Evolutionary conservation across 2,113 vertebrate species (phyloP).

Genomic region (Patagioenas fasciata): DNA sequence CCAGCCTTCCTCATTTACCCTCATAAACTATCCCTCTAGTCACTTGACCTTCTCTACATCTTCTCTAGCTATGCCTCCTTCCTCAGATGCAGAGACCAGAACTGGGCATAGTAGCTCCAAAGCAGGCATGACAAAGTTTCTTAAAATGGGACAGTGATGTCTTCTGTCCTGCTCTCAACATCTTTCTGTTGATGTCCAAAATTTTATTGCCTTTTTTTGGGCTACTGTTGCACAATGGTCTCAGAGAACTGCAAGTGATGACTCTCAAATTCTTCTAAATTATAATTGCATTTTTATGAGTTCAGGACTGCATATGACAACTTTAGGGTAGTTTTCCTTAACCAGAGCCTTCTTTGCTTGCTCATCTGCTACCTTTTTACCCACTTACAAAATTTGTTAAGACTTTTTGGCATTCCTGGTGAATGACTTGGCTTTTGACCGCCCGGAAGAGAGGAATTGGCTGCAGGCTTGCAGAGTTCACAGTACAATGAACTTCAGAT

Average conservation of each 20-base stretch:
- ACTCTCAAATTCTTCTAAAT: not conserved
- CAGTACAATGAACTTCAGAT: not conserved
- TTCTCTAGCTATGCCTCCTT: not conserved
- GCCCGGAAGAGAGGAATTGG: not conserved
- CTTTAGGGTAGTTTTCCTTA: not conserved
- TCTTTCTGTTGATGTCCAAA: not conserved
- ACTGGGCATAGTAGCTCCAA: not conserved
- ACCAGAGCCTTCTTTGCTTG: not conserved
- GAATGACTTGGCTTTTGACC: not conserved
- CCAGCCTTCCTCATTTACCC: not conserved
- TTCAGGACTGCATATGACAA: not conserved
- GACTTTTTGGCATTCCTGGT: not conserved
- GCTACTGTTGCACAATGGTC: not conserved
- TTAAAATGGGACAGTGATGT: not conserved
- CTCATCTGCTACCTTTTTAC: not conserved
- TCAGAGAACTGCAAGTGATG: accelerated
- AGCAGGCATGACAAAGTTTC: not conserved
- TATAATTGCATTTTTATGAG: not conserved
- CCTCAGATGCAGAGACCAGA: not conserved
- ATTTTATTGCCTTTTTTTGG: not conserved
- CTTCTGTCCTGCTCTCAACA: not conserved
- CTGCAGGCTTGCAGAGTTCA: not conserved
- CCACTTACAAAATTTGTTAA: not conserved
- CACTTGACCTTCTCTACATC: not conserved
- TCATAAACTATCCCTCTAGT: not conserved